A percentile compares a stretch with the other conserved stretches of the same genome.
Conservation (phyloP, 2,888 invertebrate species). For the Mimas tiliae region DNA sequence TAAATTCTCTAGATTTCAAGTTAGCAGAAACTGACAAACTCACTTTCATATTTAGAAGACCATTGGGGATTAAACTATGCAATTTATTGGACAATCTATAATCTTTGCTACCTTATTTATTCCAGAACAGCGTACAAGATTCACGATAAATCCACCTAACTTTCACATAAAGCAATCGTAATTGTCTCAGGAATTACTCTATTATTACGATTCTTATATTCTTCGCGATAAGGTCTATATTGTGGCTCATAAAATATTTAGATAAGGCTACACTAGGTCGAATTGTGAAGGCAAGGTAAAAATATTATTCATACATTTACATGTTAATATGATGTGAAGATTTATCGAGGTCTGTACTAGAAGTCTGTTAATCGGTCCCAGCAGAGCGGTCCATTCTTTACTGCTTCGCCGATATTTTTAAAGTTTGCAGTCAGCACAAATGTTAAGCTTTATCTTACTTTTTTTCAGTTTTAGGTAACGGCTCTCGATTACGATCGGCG, state of each 20-base stretch:
- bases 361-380: neutral
- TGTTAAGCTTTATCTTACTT: neutral
- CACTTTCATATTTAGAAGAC: no score
- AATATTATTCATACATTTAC: conserved; percentile 16
- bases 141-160: conserved; percentile 13
- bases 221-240: neutral
- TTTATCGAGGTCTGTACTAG: neutral
- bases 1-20: no score
- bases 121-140: conserved; percentile 3
- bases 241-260: neutral
- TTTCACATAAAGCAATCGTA: conserved; percentile 11
- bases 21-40: no score
- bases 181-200: neutral
- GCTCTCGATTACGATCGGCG: neutral
- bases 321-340: neutral
- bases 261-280: conserved; percentile 5
- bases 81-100: neutral
- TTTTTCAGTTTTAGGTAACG: neutral
- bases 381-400: neutral
- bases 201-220: neutral
- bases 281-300: conserved; percentile 8
- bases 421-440: neutral
- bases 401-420: neutral
- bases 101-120: conserved; percentile 3
- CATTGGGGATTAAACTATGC: neutral